A percentile compares a stretch with the other conserved stretches of the same genome.
phyloP scores from a whole-genome alignment of 2,113 vertebrate species.

The Poecile atricapillus region DNA sequence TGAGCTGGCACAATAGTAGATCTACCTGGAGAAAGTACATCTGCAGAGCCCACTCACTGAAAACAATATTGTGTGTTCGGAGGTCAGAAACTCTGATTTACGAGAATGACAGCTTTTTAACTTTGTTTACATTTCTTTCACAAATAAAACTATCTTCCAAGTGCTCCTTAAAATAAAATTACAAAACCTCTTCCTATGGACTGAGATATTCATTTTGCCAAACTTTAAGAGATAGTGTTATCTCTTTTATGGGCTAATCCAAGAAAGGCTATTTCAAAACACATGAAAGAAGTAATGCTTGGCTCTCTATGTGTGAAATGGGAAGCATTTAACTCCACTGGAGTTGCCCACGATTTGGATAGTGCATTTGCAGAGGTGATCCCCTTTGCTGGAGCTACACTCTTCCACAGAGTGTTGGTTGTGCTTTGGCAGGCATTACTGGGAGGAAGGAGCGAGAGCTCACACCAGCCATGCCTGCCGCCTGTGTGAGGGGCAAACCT shows the following conservation, averaged over 20 bases:
- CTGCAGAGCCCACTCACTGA: neutral
- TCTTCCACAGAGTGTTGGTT: neutral
- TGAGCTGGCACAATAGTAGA: neutral
- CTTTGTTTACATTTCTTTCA: neutral
- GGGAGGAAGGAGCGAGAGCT: neutral
- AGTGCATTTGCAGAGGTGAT: neutral
- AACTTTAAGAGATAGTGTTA: neutral
- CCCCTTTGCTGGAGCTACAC: neutral
- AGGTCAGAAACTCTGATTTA: neutral
- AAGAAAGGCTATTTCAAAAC: neutral
- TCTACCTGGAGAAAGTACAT: neutral
- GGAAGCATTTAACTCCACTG: neutral
- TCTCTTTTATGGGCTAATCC: neutral
- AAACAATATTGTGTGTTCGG: neutral
- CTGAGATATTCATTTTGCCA: neutral
- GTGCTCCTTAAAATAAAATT: neutral
- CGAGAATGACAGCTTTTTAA: neutral
- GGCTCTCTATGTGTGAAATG: neutral
- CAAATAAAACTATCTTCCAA: neutral
- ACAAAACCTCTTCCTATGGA: neutral
- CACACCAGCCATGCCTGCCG: too few relatives aligned
- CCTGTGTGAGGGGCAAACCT: neutral
- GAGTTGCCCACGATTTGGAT: neutral
- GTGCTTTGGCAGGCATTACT: rapidly evolving
- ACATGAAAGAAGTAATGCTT: neutral